phyloP scores from a whole-genome alignment of 2,113 vertebrate genomes.

The Carlito syrichta region DNA sequence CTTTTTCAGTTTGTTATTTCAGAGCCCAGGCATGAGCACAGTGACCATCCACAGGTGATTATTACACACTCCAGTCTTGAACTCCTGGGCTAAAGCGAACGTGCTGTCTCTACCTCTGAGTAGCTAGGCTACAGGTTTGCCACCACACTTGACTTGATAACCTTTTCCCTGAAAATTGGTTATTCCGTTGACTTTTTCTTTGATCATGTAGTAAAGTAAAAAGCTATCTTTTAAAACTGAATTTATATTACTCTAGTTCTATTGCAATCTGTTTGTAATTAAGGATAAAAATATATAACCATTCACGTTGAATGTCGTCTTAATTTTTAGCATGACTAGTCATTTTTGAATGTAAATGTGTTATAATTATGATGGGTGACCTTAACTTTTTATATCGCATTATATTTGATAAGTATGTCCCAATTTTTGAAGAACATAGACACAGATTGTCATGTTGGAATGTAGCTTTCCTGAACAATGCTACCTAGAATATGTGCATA shows the following conservation, averaged over 20 bases:
- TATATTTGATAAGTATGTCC: not conserved
- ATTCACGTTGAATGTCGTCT: not conserved
- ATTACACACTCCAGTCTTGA: not conserved
- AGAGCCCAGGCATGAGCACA: not conserved
- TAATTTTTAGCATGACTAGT: not conserved
- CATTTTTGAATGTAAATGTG: not conserved
- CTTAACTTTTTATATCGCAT: not conserved
- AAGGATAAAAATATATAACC: not conserved
- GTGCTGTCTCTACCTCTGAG: not conserved
- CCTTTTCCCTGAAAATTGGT: not conserved
- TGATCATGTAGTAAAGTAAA: not conserved
- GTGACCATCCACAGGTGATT: not conserved
- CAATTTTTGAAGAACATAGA: not conserved
- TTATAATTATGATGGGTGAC: not conserved
- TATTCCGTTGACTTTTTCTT: not conserved
- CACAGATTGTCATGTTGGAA: not conserved
- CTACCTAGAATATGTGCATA: not conserved
- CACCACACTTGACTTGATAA: not conserved
- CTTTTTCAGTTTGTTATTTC: not conserved
- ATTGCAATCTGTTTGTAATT: not conserved
- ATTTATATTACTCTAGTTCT: not conserved
- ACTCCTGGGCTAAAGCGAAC: not conserved
- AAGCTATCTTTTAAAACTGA: not conserved
- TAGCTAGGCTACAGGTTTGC: not conserved
- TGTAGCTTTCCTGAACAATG: not conserved